Percentiles rank a stretch among this genome's conserved stretches.
These are phyloP conservation scores for Enteromius afrohamiltoni DNA, from an alignment of 2,797 vertebrate species.

Conservation along the genomic window DNA sequence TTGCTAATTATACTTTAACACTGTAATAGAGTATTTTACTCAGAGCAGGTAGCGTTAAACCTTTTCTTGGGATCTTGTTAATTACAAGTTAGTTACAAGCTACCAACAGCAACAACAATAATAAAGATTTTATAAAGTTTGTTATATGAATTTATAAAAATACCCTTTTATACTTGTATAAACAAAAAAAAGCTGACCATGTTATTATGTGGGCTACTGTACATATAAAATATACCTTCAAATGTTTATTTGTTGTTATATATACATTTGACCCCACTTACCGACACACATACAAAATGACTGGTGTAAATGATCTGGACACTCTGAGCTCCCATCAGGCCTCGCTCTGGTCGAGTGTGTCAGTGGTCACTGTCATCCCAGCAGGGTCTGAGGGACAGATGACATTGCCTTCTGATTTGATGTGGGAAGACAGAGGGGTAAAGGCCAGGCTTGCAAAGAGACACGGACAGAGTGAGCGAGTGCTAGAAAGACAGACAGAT, in stretches of 20 bases:
- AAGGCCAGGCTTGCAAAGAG: constrained; percentile 35
- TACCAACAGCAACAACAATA: neutral
- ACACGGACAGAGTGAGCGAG: constrained; percentile 34
- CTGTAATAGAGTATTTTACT: neutral
- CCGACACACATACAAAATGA: neutral
- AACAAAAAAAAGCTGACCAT: neutral
- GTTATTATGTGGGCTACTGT: neutral
- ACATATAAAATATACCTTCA: neutral
- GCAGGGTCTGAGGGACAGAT: constrained; percentile 23
- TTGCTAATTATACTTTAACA: constrained; percentile 12
- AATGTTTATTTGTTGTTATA: neutral
- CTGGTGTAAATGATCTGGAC: neutral
- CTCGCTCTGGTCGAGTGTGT: constrained; percentile 28
- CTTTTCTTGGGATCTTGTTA: neutral
- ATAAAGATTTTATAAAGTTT: neutral
- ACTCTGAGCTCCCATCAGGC: constrained; percentile 26
- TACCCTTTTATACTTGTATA: neutral
- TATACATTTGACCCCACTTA: neutral
- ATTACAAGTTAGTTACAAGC: neutral
- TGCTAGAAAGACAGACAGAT: constrained; percentile 29
- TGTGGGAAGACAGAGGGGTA: neutral
- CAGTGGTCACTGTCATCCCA: constrained; percentile 44
- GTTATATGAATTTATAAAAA: neutral
- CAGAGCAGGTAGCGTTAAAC: neutral
- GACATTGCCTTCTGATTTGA: constrained; percentile 29